Percentiles rank a stretch among this genome's conserved stretches.
Conservation (phyloP, 2,888 invertebrate genomes). For the Abrostola triplasia region DNA sequence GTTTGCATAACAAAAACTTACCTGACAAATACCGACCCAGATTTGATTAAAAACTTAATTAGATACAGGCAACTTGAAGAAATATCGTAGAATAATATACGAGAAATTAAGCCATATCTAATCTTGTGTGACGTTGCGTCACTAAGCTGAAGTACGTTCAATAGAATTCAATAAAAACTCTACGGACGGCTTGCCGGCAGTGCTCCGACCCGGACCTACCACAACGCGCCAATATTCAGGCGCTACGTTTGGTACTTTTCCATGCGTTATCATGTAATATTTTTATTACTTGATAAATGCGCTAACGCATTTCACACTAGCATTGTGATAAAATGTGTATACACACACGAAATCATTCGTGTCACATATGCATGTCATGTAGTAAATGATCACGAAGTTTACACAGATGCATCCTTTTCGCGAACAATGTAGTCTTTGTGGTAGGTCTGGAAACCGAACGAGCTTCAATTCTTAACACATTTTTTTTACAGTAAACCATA, state of each 20-base stretch:
- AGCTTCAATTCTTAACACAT: conserved; percentile 16
- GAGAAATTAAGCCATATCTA: conserved; percentile 52
- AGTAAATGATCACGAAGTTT: conserved; percentile 51
- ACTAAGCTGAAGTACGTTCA: conserved; percentile 44
- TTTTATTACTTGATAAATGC: conserved; percentile 42
- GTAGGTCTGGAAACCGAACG: conserved; percentile 24
- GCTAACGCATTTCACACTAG: conserved; percentile 34
- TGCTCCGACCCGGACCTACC: conserved; percentile 71
- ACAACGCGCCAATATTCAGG: conserved; percentile 64
- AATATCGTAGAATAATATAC: conserved; percentile 24
- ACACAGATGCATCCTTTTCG: conserved; percentile 51
- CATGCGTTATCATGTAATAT: conserved; percentile 68
- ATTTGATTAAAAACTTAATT: conserved; percentile 18
- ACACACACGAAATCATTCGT: conserved; percentile 46
- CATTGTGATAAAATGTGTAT: conserved; percentile 47
- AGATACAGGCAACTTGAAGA: conserved; percentile 16
- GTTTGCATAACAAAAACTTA: conserved; percentile 30
- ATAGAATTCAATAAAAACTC: conserved; percentile 52
- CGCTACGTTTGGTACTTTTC: conserved; percentile 68
- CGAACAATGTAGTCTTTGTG: conserved; percentile 25
- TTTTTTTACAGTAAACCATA: conserved; percentile 12
- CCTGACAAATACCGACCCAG: conserved; percentile 7
- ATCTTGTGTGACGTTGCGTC: conserved; percentile 54
- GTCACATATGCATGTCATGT: conserved; percentile 17
- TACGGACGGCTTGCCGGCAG: conserved; percentile 42